Evolutionary conservation across 35 echinoderm and acorn worm genomes (phyloP).

Genomic region (Chiridota heheva): DNA sequence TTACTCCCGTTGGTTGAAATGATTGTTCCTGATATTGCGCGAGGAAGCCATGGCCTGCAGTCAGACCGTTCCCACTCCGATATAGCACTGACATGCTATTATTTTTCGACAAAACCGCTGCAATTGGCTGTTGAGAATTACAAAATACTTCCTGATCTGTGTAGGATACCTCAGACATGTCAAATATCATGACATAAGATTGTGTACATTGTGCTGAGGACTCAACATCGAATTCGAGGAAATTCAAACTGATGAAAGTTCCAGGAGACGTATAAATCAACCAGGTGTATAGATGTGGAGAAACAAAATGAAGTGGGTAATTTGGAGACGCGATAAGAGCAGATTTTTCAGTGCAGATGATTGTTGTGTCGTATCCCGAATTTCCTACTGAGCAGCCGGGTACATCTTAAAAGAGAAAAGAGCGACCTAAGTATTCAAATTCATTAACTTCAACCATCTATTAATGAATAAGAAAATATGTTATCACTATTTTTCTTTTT

Average conservation of each 20-base stretch:
- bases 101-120: constrained; percentile 25
- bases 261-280: constrained; percentile 32
- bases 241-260: constrained; percentile 61
- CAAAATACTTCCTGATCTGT: constrained; percentile 30
- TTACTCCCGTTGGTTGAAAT: constrained; percentile 1
- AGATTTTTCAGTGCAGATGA: constrained; percentile 20
- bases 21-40: constrained; percentile 42
- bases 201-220: constrained; percentile 5
- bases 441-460: too few relatives aligned
- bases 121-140: constrained; percentile 16
- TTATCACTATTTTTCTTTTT: too few relatives aligned
- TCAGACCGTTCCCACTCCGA: neutral
- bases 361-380: neutral
- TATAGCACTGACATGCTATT: constrained; percentile 45
- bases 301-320: constrained; percentile 42
- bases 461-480: too few relatives aligned
- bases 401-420: constrained; percentile 31
- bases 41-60: constrained; percentile 51
- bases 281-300: constrained; percentile 56
- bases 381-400: constrained; percentile 62
- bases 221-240: constrained; percentile 55
- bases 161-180: neutral
- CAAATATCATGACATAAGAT: neutral
- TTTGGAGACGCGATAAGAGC: constrained; percentile 61
- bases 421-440: neutral